Evolutionary conservation across 2,888 invertebrate genomes (phyloP).

Genomic region (Sipunculus nudus): DNA sequence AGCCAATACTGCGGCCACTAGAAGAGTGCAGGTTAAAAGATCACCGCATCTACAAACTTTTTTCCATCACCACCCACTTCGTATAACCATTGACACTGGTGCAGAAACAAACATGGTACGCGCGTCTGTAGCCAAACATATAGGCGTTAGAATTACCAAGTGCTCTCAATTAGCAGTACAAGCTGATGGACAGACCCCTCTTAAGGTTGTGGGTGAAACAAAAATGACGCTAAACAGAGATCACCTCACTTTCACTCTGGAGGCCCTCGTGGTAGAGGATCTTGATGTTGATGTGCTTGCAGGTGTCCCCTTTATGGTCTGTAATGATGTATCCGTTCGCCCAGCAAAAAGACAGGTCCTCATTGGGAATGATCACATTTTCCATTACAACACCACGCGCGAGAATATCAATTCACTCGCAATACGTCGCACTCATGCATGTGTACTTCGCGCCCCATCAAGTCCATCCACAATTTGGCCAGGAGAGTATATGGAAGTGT

Average conservation of each 20-base stretch:
- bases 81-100: constrained; percentile 17
- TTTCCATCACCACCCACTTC: constrained; percentile 1
- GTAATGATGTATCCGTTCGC: constrained; percentile 7
- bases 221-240: too few relatives aligned
- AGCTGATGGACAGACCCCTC: constrained; percentile 18
- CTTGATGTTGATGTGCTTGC: constrained; percentile 15
- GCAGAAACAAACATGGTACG: constrained; percentile 13
- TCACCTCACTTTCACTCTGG: too few relatives aligned
- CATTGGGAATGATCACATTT: constrained; percentile 1
- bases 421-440: constrained; percentile 3
- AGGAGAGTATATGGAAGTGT: constrained; percentile 4
- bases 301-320: constrained; percentile 7
- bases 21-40: background rate
- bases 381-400: background rate
- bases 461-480: background rate
- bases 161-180: constrained; percentile 17
- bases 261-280: constrained; percentile 3
- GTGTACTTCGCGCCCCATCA: background rate
- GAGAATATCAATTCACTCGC: background rate
- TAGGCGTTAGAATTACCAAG: background rate
- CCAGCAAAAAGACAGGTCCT: constrained; percentile 11
- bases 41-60: constrained; percentile 1
- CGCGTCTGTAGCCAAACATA: background rate
- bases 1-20: background rate
- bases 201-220: too few relatives aligned